A percentile compares a stretch with the other conserved stretches of the same genome.
Evolutionary conservation across 2,888 invertebrate genomes (phyloP).

Genomic region (Philhelius pedissequus): DNA sequence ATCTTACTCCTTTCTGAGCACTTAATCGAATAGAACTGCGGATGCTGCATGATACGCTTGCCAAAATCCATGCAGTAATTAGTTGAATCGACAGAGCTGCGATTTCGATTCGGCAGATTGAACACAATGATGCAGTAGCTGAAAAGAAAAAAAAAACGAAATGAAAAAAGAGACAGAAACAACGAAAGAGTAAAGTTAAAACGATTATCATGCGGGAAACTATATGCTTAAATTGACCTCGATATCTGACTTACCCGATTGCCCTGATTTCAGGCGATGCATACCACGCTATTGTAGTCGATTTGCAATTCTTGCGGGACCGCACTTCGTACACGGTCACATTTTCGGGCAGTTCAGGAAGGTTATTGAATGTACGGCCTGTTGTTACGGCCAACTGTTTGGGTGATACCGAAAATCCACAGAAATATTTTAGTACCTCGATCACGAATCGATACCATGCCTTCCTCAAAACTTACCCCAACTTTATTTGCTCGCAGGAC

Average conservation of each 20-base stretch:
- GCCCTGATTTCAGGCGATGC: constrained; percentile 79
- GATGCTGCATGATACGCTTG: constrained; percentile 74
- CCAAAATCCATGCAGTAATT: constrained; percentile 78
- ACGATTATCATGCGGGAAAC: constrained; percentile 8
- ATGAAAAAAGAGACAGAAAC: neutral
- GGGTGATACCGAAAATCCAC: constrained; percentile 38
- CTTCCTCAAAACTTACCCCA: constrained; percentile 76
- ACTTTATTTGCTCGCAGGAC: constrained; percentile 80
- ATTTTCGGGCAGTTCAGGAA: constrained; percentile 81
- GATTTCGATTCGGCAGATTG: constrained; percentile 76
- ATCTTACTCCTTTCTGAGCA: constrained; percentile 75
- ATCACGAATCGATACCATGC: neutral
- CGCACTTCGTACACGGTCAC: constrained; percentile 80
- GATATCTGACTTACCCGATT: constrained; percentile 74
- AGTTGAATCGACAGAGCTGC: constrained; percentile 76
- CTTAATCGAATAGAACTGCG: constrained; percentile 75
- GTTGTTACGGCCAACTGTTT: constrained; percentile 80
- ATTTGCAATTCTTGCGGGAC: constrained; percentile 79
- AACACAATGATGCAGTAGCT: constrained; percentile 78
- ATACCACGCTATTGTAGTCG: constrained; percentile 82
- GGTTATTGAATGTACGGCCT: constrained; percentile 77
- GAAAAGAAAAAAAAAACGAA: constrained; percentile 6
- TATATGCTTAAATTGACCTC: constrained; percentile 34
- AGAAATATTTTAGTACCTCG: neutral
- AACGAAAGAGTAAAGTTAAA: neutral